Base-by-base conservation (phyloP, 2,797 vertebrate species). In the Mallotus villosus region DNA sequence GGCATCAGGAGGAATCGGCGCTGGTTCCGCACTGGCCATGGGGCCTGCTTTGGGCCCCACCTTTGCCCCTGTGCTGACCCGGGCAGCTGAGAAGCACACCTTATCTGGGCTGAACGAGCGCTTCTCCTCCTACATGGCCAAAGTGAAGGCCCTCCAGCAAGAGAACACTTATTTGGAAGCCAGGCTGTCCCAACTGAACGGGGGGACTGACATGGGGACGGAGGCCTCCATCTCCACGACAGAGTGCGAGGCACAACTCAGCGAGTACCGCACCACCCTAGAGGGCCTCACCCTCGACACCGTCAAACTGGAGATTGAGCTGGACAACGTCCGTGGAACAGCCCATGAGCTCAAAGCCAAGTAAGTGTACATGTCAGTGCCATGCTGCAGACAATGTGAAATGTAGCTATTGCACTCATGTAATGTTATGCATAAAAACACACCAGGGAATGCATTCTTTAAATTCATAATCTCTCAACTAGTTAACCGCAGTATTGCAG, bases 331-430 rank as follows among this genome's bases (percentile, higher is more conserved):
- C 16, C 81, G 90, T 14, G 89, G 85, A 24, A 74, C 84, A 0
- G 87, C 90, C 63, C 87, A 91, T 58, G 90, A 91, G 59, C 71
- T 91, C 9, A 90, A 87, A 70, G 87, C 90, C 49, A 90, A 91
- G 90, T 91, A 70, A 78, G 34, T 41, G 34, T 41, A 19, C 63
- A 70, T 65, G 4, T 41, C 59, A 61, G 29, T 67, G 62, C 41
- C 37, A 6, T 53, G 16, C 51, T n/a, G 19, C 51, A 53, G 4
- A 5, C 16, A 55, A 46, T 46, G 41, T 12, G 9, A 46, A 11
- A 9, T 41, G 37, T 11, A 41, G 11, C 11, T 2, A 41, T 41
- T 41, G 41, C 12, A 27, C 4, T 27, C 27, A 41, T 14, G 9
- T 12, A 17, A 57, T 19, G 21, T 1, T 57, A 21, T 8, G 53